A percentile compares a stretch with the other conserved stretches of the same genome.
Evolutionary conservation across 1,140 invertebrate species (phyloP).

Genomic region (Drosophila erecta): DNA sequence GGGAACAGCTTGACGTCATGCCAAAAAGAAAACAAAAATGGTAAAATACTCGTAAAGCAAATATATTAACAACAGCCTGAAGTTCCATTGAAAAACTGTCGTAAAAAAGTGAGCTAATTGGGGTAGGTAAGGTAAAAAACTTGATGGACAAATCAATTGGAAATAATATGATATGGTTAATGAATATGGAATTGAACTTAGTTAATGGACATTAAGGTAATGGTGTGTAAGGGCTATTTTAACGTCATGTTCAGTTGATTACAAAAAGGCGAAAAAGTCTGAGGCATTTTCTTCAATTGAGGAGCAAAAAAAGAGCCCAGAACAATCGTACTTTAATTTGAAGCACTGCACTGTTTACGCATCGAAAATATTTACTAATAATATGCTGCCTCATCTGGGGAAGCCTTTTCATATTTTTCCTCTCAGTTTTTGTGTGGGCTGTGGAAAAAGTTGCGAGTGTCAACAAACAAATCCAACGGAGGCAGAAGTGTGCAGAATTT

Average conservation of each 20-base stretch:
- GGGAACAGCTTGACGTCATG: slow-evolving; percentile 55
- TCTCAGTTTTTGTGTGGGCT: slow-evolving; percentile 24
- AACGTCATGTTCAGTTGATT: slow-evolving; percentile 2
- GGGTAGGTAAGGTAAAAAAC: slow-evolving; percentile 2
- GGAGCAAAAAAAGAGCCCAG: background rate
- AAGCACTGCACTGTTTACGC: background rate
- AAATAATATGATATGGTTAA: slow-evolving; percentile 31
- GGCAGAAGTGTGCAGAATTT: slow-evolving; percentile 10
- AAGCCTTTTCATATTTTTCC: slow-evolving; percentile 2
- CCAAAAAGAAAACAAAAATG: slow-evolving; percentile 13
- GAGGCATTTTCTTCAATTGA: background rate
- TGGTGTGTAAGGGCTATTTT: background rate
- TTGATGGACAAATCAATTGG: slow-evolving; percentile 39
- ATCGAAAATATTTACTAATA: slow-evolving; percentile 26
- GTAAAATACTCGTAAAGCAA: background rate
- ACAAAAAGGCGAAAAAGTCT: background rate
- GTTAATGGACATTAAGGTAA: slow-evolving; percentile 8
- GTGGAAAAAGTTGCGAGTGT: slow-evolving; percentile 37
- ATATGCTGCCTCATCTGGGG: slow-evolving; percentile 35
- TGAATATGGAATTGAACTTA: slow-evolving; percentile 18
- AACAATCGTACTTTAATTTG: background rate
- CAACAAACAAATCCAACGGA: slow-evolving; percentile 32
- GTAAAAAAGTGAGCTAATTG: slow-evolving; percentile 12
- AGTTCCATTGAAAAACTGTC: slow-evolving; percentile 4
- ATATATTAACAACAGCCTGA: slow-evolving; percentile 23